Evolutionary conservation across 1,140 invertebrate genomes (phyloP).

Genomic region (Drosophila baimaii): DNA sequence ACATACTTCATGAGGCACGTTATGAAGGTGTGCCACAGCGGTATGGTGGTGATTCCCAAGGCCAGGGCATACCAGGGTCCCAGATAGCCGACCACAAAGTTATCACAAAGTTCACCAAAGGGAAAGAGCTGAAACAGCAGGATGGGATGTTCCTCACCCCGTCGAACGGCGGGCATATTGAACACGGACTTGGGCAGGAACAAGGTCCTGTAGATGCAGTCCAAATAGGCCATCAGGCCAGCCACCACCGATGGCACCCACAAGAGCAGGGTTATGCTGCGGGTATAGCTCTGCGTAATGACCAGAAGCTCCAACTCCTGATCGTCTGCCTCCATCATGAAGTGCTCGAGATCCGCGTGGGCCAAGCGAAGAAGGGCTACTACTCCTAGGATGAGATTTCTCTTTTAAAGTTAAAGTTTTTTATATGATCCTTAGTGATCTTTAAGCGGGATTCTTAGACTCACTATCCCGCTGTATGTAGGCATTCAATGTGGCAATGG

Average conservation of each 20-base stretch:
- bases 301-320: slow-evolving; percentile 49
- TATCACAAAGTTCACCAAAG: slow-evolving; percentile 66
- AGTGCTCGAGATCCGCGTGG: slow-evolving; percentile 41
- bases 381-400: slow-evolving; percentile 60
- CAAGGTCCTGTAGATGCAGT: slow-evolving; percentile 69
- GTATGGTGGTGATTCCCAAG: slow-evolving; percentile 70
- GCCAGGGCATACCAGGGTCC: slow-evolving; percentile 64
- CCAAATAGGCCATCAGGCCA: slow-evolving; percentile 62
- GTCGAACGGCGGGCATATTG: slow-evolving; percentile 49
- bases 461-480: slow-evolving; percentile 64
- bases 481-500: slow-evolving; percentile 65
- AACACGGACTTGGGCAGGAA: slow-evolving; percentile 68
- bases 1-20: slow-evolving; percentile 74
- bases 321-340: slow-evolving; percentile 40
- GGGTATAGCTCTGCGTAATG: slow-evolving; percentile 38
- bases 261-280: slow-evolving; percentile 57
- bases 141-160: slow-evolving; percentile 63
- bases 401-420: too few relatives aligned
- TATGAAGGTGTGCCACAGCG: slow-evolving; percentile 79
- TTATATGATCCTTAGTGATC: not conserved
- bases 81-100: slow-evolving; percentile 68
- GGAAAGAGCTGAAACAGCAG: slow-evolving; percentile 69
- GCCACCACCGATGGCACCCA: slow-evolving; percentile 70
- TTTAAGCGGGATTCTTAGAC: not conserved
- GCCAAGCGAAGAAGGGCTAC: slow-evolving; percentile 42